Percentiles rank a stretch among this genome's conserved stretches.
Conservation (phyloP, 2,888 invertebrate genomes). For the Drosophila peninsularis region DNA sequence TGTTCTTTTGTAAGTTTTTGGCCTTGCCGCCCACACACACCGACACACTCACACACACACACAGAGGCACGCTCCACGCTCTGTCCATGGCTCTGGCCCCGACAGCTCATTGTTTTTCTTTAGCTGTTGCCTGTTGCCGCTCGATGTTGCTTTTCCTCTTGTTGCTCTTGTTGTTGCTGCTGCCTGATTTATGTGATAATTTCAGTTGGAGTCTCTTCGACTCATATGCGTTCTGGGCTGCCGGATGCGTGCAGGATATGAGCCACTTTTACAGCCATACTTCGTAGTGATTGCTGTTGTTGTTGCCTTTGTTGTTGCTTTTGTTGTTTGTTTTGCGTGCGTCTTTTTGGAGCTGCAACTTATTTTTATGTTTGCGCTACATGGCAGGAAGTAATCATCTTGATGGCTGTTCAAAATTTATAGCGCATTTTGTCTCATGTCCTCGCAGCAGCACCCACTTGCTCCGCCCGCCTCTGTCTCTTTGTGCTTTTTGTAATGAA, state of each 20-base stretch:
- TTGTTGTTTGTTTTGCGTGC: conserved; percentile 66
- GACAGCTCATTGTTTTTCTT: conserved; percentile 61
- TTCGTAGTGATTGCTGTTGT: conserved; percentile 52
- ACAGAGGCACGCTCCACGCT: neutral
- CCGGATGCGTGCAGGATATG: conserved; percentile 78
- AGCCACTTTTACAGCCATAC: conserved; percentile 77
- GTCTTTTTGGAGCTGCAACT: conserved; percentile 64
- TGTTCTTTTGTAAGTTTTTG: conserved; percentile 75
- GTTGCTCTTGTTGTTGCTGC: conserved; percentile 27
- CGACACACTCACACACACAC: neutral
- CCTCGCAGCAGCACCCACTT: conserved; percentile 8
- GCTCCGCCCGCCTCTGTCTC: neutral
- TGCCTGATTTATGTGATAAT: conserved; percentile 78
- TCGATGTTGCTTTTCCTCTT: conserved; percentile 35
- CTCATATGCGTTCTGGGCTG: conserved; percentile 66
- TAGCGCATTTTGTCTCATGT: conserved; percentile 58
- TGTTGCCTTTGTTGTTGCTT: conserved; percentile 49
- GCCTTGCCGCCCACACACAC: conserved; percentile 43
- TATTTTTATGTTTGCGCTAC: conserved; percentile 75
- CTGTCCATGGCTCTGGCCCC: conserved; percentile 10
- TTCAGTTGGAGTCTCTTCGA: conserved; percentile 55
- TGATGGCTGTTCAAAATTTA: conserved; percentile 79
- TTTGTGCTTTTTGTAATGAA: conserved; percentile 59
- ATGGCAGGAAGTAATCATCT: conserved; percentile 80
- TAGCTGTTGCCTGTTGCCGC: conserved; percentile 49